phyloP scores from a whole-genome alignment of 1,140 invertebrate genomes.

The Danaus plexippus region DNA sequence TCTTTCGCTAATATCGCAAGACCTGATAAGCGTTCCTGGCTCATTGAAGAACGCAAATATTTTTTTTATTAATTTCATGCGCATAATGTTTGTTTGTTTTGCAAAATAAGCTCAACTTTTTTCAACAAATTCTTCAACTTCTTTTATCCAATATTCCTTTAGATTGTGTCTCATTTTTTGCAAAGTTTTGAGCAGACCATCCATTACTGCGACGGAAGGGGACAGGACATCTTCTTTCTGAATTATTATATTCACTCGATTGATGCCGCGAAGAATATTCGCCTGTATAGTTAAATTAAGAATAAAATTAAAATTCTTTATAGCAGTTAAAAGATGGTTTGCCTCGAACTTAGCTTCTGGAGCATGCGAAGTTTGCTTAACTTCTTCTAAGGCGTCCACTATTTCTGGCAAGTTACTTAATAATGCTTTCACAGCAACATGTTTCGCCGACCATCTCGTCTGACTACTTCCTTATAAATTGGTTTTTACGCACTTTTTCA shows the following conservation, averaged over 20 bases:
- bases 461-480: slow-evolving; percentile 16
- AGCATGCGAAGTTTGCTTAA: slow-evolving; percentile 19
- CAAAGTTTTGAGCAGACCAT: slow-evolving; percentile 21
- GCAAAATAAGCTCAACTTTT: slow-evolving; percentile 18
- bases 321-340: slow-evolving; percentile 15
- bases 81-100: slow-evolving; percentile 22
- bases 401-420: too few species aligned
- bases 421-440: slow-evolving; percentile 11
- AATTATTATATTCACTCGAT: slow-evolving; percentile 22
- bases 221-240: slow-evolving; percentile 22
- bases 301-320: slow-evolving; percentile 19
- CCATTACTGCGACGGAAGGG: slow-evolving; percentile 21
- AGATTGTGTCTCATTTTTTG: slow-evolving; percentile 24
- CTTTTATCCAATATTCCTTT: slow-evolving; percentile 22
- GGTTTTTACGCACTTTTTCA: slow-evolving; percentile 5
- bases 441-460: slow-evolving; percentile 12
- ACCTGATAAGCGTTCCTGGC: slow-evolving; percentile 21
- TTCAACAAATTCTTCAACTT: slow-evolving; percentile 17
- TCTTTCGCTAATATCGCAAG: slow-evolving; percentile 22
- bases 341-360: slow-evolving; percentile 18
- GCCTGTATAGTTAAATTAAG: slow-evolving; percentile 19
- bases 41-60: slow-evolving; percentile 23
- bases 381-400: too few species aligned
- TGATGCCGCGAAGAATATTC: slow-evolving; percentile 23
- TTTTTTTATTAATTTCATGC: slow-evolving; percentile 24